phyloP scores from a whole-genome alignment of 2,797 vertebrate genomes.

The Gymnoscopelus microlampas region DNA sequence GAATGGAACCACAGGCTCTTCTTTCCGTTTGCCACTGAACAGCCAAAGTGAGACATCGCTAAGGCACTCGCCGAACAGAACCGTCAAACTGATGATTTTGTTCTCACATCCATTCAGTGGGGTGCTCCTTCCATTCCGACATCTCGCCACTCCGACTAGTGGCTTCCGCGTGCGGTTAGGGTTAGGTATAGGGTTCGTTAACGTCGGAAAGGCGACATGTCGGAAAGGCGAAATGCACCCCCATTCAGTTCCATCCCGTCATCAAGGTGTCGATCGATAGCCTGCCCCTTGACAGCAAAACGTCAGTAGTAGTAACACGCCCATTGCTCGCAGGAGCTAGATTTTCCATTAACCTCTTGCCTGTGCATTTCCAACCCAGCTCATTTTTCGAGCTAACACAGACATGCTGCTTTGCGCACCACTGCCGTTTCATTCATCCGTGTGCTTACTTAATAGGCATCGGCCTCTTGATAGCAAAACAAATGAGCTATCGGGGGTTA shows the following conservation, averaged over 20 bases:
- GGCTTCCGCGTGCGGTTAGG: no score
- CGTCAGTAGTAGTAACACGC: conserved; percentile 14
- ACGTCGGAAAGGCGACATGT: no score
- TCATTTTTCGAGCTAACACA: conserved; percentile 59
- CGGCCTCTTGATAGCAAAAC: conserved; percentile 60
- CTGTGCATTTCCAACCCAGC: conserved; percentile 19
- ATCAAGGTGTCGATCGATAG: conserved; percentile 9
- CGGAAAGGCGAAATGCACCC: no score
- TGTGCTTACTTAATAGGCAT: conserved; percentile 34
- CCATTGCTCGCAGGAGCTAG: conserved; percentile 20
- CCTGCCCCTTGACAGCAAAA: conserved; percentile 24
- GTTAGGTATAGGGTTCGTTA: no score
- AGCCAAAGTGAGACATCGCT: no score
- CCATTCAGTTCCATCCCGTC: neutral
- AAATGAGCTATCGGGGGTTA: conserved; percentile 67
- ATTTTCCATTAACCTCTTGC: conserved; percentile 46
- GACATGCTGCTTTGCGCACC: conserved; percentile 36
- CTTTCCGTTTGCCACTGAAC: no score
- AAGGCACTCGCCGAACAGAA: neutral
- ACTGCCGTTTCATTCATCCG: conserved; percentile 60
- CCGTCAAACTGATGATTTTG: conserved; percentile 6
- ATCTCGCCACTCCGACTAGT: no score
- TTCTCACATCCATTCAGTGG: neutral
- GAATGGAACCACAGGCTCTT: no score
- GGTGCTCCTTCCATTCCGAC: no score